Conservation (phyloP, 2,113 vertebrate genomes). For the Coreoperca whiteheadi region DNA sequence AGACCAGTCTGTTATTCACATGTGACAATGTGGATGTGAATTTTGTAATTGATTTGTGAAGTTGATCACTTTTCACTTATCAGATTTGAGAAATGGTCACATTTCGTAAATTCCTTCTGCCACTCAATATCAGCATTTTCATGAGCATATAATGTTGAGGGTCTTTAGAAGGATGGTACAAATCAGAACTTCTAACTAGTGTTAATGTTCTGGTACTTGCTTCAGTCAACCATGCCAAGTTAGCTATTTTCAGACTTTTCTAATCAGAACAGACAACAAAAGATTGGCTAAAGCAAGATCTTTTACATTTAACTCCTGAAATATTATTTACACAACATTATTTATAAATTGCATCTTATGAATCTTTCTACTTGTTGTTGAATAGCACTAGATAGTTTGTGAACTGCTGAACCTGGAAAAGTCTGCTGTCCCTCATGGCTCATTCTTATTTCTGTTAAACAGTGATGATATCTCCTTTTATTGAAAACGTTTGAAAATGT, state of each 20-base stretch:
- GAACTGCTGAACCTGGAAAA: neutral
- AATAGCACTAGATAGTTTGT: neutral
- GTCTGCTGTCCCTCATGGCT: neutral
- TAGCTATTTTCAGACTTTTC: neutral
- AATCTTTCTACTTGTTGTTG: neutral
- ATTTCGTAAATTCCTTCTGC: neutral
- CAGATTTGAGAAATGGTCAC: neutral
- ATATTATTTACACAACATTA: neutral
- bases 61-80: neutral
- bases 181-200: too few species aligned
- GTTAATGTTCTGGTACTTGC: too few species aligned
- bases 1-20: too few species aligned
- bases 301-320: neutral
- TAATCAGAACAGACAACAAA: neutral
- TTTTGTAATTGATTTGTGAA: too few species aligned
- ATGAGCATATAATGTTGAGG: neutral
- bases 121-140: too few species aligned
- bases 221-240: too few species aligned
- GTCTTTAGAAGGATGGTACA: neutral
- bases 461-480: neutral
- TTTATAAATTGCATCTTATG: neutral
- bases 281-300: neutral
- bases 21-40: too few species aligned
- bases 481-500: constrained; percentile 5
- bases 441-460: constrained; percentile 13